Evolutionary conservation across 2,113 vertebrate genomes (phyloP), one percentile per base, ranked within the genome.

Genomic region (Pyxicephalus adspersus): DNA sequence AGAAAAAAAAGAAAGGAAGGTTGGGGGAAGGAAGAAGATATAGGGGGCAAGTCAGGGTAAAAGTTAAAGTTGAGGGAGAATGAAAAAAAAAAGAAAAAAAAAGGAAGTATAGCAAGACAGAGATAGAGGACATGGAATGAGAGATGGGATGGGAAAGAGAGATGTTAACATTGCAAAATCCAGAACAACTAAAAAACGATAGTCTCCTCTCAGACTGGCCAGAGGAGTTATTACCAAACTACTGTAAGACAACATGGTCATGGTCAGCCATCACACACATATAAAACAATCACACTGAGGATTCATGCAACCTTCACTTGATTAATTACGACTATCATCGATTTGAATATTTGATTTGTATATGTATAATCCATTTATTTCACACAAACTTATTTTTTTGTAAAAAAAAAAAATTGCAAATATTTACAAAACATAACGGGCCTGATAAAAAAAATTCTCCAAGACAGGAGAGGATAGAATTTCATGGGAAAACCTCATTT

Each of bases 101-200:
- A 17, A 23, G 31, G 20, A 75, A 11, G 22, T 11, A 72, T 64
- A 64, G 38, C 58, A 19, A 50, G 38, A 54, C 16, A 52, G 77
- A 64, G 60, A 72, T 31, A 72, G 45, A 71, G 19, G 26, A 50
- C 19, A 74, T 64, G 52, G 60, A 73, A 28, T 64, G 58, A 64
- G 68, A 64, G 29, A 81, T 81, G 79, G 68, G 68, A 81, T 81
- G 68, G 28, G 31, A 81, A 28, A 81, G 60, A 66, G 61, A 82
- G 31, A 82, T 82, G 80, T 74, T 82, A 82, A 82, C 80, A 82
- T 66, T 82, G 51, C 70, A 75, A 63, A 31, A 75, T 34, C 29
- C 72, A 75, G 51, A 82, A 82, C 80, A 75, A 7, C 65, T 74
- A 81, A 19, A 81, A 64, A 34, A 75, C 66, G 51, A 82, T 71